phyloP scores from a whole-genome alignment of 1,140 invertebrate genomes.

The Trigoniulus corallinus region DNA sequence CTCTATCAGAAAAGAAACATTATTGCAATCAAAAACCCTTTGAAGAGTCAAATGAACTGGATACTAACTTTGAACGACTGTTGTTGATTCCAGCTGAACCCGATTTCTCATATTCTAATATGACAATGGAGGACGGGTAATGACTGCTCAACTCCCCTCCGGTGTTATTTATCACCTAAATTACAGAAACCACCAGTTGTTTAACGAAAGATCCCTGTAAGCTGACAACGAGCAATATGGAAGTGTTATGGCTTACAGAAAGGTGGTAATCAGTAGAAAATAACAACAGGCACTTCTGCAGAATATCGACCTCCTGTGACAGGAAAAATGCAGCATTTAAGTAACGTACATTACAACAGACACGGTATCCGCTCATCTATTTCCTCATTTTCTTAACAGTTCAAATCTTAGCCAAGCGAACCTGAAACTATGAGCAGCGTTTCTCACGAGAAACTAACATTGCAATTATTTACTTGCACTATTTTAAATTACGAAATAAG shows the following conservation, averaged over 20 bases:
- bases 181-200: conserved; percentile 12
- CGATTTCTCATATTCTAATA: conserved; percentile 46
- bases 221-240: not conserved
- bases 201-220: not conserved
- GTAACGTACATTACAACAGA: too few relatives aligned
- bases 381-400: too few relatives aligned
- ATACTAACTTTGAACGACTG: not conserved
- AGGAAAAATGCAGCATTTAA: conserved; percentile 10
- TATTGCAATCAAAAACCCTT: not conserved
- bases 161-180: conserved; percentile 40
- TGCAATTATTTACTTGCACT: too few relatives aligned
- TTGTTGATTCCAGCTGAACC: not conserved
- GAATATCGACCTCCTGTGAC: conserved; percentile 37
- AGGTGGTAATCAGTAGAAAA: conserved; percentile 41
- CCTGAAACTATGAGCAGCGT: too few relatives aligned
- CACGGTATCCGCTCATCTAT: too few relatives aligned
- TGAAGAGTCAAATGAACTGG: conserved; percentile 2
- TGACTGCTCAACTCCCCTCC: conserved; percentile 52
- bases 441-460: too few relatives aligned
- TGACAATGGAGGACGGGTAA: conserved; percentile 52
- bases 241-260: conserved; percentile 14
- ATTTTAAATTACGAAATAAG: too few relatives aligned
- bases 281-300: conserved; percentile 42
- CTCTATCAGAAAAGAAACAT: not conserved
- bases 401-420: too few relatives aligned